A percentile compares a stretch with the other conserved stretches of the same genome.
These are phyloP conservation scores for Pelochelys cantorii DNA, from an alignment of 2,797 vertebrate genomes.

Conservation along the genomic window DNA sequence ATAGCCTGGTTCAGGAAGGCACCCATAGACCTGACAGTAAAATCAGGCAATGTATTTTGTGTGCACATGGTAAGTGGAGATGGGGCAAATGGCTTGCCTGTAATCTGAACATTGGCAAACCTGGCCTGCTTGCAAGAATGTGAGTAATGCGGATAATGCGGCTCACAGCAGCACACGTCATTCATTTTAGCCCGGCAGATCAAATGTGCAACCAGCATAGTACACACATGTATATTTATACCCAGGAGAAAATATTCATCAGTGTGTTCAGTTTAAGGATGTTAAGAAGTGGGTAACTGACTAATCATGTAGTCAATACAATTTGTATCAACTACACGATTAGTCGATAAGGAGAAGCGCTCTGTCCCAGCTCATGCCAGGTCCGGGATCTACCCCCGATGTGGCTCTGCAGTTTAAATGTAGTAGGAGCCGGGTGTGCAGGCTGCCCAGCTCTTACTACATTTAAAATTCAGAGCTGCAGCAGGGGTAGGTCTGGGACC, in stretches of 20 bases:
- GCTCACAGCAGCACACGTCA: slow-evolving; percentile 36
- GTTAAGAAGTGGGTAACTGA: too few species aligned
- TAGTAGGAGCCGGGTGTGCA: too few species aligned
- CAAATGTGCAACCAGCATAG: slow-evolving; percentile 50
- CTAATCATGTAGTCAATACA: too few species aligned
- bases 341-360: too few species aligned
- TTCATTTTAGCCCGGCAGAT: slow-evolving; percentile 47
- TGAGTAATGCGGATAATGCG: slow-evolving; percentile 23
- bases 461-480: too few species aligned
- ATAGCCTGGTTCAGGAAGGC: slow-evolving; percentile 22
- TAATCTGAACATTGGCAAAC: slow-evolving; percentile 36
- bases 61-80: slow-evolving; percentile 52
- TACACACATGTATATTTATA: background rate
- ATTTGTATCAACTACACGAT: too few species aligned
- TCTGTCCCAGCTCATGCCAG: too few species aligned
- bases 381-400: too few species aligned
- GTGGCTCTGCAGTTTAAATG: too few species aligned
- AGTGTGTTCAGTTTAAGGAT: background rate
- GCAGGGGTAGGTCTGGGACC: too few species aligned
- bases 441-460: too few species aligned
- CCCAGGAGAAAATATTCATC: background rate
- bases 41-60: slow-evolving; percentile 52
- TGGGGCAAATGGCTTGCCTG: slow-evolving; percentile 40
- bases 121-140: slow-evolving; percentile 35
- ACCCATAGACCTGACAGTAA: slow-evolving; percentile 57